phyloP scores from a whole-genome alignment of 2,113 vertebrate species.

The Pterocles orientalis region DNA sequence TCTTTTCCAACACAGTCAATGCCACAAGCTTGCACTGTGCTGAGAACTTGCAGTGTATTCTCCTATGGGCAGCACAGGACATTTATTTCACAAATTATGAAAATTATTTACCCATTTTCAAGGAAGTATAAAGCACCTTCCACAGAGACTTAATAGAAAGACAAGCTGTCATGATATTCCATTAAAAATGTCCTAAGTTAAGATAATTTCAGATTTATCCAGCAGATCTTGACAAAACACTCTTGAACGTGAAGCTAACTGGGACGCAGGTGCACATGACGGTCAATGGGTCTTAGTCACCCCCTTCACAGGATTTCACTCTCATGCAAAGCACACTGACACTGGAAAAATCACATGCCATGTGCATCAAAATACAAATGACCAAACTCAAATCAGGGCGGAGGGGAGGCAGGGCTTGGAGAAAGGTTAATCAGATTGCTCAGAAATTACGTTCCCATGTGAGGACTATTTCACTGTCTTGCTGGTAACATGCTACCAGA shows the following conservation, averaged over 20 bases:
- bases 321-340: neutral
- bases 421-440: neutral
- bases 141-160: neutral
- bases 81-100: neutral
- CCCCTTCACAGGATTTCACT: constrained; percentile 14
- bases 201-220: neutral
- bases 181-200: neutral
- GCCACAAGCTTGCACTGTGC: neutral
- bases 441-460: neutral
- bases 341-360: neutral
- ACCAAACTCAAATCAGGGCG: neutral
- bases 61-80: neutral
- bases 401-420: neutral
- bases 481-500: neutral
- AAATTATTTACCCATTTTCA: neutral
- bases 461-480: neutral
- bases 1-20: neutral
- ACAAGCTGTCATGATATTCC: neutral
- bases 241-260: neutral
- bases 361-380: neutral
- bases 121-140: neutral
- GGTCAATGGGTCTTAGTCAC: neutral
- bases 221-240: constrained; percentile 6
- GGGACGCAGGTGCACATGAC: neutral
- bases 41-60: neutral